phyloP scores from a whole-genome alignment of 92 coral and sea anemone species.

The Actinostola sp. region DNA sequence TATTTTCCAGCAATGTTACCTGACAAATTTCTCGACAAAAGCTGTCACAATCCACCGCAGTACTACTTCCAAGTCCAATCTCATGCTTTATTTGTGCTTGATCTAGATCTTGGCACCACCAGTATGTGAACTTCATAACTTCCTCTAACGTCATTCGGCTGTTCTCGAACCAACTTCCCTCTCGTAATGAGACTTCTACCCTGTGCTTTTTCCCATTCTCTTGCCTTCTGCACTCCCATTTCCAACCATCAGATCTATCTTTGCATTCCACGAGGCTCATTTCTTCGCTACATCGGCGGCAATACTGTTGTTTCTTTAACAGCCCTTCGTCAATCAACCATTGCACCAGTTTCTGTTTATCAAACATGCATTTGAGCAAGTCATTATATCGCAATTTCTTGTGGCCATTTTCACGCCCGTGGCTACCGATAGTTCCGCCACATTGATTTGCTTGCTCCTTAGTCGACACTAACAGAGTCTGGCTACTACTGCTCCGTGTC shows the following conservation, averaged over 20 bases:
- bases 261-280: conserved; percentile 41
- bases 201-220: conserved; percentile 41
- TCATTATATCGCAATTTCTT: background rate
- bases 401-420: background rate
- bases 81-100: conserved; percentile 47
- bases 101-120: conserved; percentile 48
- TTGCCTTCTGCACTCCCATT: conserved; percentile 63
- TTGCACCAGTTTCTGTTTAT: conserved; percentile 25
- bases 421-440: background rate
- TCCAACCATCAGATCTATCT: conserved; percentile 50
- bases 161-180: conserved; percentile 56
- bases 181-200: conserved; percentile 48
- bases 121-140: conserved; percentile 57
- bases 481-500: no score
- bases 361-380: background rate
- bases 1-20: conserved; percentile 25
- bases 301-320: conserved; percentile 4
- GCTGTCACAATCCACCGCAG: conserved; percentile 62
- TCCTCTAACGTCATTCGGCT: conserved; percentile 60
- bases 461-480: background rate
- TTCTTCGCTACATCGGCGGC: conserved; percentile 40
- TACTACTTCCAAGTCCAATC: conserved; percentile 23
- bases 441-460: background rate
- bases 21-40: conserved; percentile 68
- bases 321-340: conserved; percentile 38